Evolutionary conservation across 2,888 invertebrate species (phyloP).

Genomic region (Stictocephala bisonia): DNA sequence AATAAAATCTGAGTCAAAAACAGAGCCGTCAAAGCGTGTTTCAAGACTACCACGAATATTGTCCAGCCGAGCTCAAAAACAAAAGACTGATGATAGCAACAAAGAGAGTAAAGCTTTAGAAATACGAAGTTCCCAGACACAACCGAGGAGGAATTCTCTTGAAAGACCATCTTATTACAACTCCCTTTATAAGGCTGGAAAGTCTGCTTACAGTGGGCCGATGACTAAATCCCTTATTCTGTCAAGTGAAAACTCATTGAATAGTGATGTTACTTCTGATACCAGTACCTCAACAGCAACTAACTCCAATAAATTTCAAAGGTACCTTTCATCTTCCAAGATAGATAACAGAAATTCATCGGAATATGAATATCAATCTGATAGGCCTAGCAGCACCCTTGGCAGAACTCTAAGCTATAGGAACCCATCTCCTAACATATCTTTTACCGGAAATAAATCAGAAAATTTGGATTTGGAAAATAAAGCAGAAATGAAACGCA

Average conservation of each 20-base stretch:
- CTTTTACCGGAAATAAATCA: background rate
- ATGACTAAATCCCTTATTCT: slow-evolving; percentile 21
- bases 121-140: background rate
- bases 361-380: background rate
- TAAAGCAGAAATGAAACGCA: background rate
- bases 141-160: slow-evolving; percentile 30
- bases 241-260: background rate
- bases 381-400: slow-evolving; percentile 15
- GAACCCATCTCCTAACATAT: background rate
- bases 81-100: background rate
- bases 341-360: background rate
- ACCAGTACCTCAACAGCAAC: background rate
- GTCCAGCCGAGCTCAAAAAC: background rate
- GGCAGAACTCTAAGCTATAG: background rate
- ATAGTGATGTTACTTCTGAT: slow-evolving; percentile 3
- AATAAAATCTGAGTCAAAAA: background rate
- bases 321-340: background rate
- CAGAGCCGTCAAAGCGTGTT: slow-evolving; percentile 6
- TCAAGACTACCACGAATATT: slow-evolving; percentile 12
- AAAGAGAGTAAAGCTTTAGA: background rate
- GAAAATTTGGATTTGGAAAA: background rate
- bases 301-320: slow-evolving; percentile 4
- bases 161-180: slow-evolving; percentile 42
- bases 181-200: slow-evolving; percentile 28
- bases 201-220: background rate